A percentile compares a stretch with the other conserved stretches of the same genome.
These are phyloP conservation scores for Drosophila equinoxialis DNA, from an alignment of 1,140 invertebrate genomes.

Conservation along the genomic window DNA sequence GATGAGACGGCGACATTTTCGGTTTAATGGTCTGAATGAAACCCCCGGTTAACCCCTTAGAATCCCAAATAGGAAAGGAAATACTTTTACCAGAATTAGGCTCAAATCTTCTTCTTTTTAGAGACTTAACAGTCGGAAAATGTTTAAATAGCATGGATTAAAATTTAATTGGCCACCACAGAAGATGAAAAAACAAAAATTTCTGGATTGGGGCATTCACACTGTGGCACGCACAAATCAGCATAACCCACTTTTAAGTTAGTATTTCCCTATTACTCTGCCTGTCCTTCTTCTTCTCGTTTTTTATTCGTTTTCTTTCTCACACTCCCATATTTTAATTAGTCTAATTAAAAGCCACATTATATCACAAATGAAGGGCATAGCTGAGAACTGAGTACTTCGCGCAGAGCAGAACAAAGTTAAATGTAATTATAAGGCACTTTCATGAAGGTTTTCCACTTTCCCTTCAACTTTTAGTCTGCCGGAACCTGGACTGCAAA, in stretches of 20 bases:
- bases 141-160: constrained; percentile 53
- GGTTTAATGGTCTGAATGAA: constrained; percentile 49
- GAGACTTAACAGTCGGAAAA: constrained; percentile 41
- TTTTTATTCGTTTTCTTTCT: constrained; percentile 6
- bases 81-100: constrained; percentile 18
- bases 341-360: constrained; percentile 57
- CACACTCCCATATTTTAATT: constrained; percentile 56
- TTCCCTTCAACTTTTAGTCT: background rate
- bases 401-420: constrained; percentile 34
- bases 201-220: background rate
- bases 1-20: constrained; percentile 21
- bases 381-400: constrained; percentile 24
- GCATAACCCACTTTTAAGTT: constrained; percentile 18
- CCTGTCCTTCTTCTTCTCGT: constrained; percentile 1
- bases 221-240: constrained; percentile 12
- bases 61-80: background rate
- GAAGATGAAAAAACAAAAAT: constrained; percentile 4
- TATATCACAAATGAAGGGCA: constrained; percentile 43
- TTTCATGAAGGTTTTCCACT: constrained; percentile 16
- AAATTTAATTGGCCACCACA: constrained; percentile 48
- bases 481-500: background rate
- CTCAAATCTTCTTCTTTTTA: constrained; percentile 17
- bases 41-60: constrained; percentile 3
- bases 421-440: constrained; percentile 54
- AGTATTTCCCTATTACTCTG: background rate